phyloP scores from a whole-genome alignment of 2,113 vertebrate species.

The Rhinoptilus africanus region DNA sequence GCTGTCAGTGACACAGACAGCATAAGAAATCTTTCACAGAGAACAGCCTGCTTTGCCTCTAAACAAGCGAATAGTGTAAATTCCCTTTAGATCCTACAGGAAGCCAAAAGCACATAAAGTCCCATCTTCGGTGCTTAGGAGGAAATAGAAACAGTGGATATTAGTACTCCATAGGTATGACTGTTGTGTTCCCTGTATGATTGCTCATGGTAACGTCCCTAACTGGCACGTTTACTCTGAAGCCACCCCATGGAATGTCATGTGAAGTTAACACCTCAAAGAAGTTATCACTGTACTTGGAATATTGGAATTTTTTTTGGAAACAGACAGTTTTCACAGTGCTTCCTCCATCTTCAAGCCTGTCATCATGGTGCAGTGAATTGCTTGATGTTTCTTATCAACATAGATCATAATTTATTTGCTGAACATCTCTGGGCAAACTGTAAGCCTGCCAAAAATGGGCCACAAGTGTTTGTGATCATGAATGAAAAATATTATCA shows the following conservation, averaged over 20 bases:
- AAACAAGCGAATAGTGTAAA: background rate
- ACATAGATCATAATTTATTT: background rate
- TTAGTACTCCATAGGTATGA: background rate
- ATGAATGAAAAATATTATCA: background rate
- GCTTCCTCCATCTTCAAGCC: background rate
- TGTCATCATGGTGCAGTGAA: background rate
- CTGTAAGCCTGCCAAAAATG: background rate
- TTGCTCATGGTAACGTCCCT: background rate
- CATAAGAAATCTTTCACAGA: background rate
- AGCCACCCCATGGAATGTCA: background rate
- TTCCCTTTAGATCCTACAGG: background rate
- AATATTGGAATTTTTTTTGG: accelerated
- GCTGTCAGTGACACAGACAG: background rate
- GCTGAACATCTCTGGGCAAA: background rate
- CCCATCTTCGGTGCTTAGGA: background rate
- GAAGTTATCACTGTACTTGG: background rate
- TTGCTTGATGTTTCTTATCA: background rate
- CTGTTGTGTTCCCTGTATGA: background rate
- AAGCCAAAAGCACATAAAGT: background rate
- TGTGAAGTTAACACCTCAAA: background rate
- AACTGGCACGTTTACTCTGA: background rate
- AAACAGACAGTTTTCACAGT: background rate
- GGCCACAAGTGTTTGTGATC: background rate
- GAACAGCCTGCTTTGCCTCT: background rate
- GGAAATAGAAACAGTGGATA: background rate